Base-by-base conservation (phyloP, 53 echinoderm and acorn worm species). In the Paracentrotus lividus region DNA sequence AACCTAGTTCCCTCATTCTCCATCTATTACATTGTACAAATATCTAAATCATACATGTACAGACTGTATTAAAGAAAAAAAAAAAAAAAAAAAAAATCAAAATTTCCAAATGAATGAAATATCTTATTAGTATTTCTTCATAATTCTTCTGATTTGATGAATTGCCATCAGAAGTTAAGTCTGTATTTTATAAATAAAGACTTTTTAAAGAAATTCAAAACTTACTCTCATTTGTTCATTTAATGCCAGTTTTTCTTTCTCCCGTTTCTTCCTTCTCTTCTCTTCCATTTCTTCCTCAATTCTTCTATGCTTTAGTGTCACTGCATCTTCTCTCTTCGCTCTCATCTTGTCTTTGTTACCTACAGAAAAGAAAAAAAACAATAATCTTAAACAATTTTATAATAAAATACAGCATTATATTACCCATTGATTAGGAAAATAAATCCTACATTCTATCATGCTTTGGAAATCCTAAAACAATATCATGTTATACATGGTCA, bases 191-290 rank as follows among this genome's bases (percentile, higher is more conserved):
- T 36, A 31, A 3, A 69, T 36, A 4, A 69, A 38, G 8, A 34
- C n/a, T n/a, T n/a, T n/a, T n/a, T 36, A 34, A 69, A 5, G 18
- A 69, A 38, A 15, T 38, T 38, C 69, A 16, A 0, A 4, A 90
- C 96, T 61, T 85, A 97, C 97, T 89, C 94, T 96, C 97, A 99
- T 99, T 76, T 99, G 99, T 67, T 99, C 95, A 38, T 97, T 93
- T 75, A 99, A 94, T 7, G 97, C 96, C 54, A 77, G 86, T 90
- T 94, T 97, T 61, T 96, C 97, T 86, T 94, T 93, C 84, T 97
- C 99, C 59, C 92, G 92, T 87, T 99, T 99, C 94, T 96, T 96
- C 45, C 69, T 95, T n/a, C 92, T 94, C 68, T 59, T 94, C 31
- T 93, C 85, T 33, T 92, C 87, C 34, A 90, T 95, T 90, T 96